phyloP scores from a whole-genome alignment of 2,888 invertebrate species.

The Ganaspis brasiliensis region DNA sequence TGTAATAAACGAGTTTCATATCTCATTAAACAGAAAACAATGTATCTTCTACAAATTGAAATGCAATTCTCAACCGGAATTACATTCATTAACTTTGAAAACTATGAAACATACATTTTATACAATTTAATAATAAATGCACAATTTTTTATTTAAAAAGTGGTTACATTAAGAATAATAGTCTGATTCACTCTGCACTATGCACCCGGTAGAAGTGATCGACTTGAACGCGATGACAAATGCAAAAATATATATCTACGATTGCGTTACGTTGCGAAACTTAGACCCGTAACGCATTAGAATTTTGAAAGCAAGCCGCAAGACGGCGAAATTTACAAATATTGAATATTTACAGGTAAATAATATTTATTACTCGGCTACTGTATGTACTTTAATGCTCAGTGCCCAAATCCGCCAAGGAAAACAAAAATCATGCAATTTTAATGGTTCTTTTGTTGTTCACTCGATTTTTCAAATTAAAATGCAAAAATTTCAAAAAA shows the following conservation, averaged over 20 bases:
- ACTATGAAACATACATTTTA: constrained; percentile 3
- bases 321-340: constrained; percentile 50
- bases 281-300: constrained; percentile 2
- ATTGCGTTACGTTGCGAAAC: constrained; percentile 24
- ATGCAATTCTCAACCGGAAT: too few relatives aligned
- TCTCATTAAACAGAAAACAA: not conserved
- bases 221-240: constrained; percentile 26
- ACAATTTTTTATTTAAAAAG: not conserved
- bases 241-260: not conserved
- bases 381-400: constrained; percentile 44
- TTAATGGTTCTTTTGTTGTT: not conserved
- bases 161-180: constrained; percentile 14
- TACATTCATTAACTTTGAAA: not conserved
- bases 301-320: constrained; percentile 28
- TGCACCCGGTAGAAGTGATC: constrained; percentile 23
- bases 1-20: constrained; percentile 19
- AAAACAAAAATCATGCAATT: not conserved
- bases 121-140: not conserved
- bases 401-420: constrained; percentile 27
- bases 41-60: not conserved
- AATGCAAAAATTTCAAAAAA: not conserved
- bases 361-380: constrained; percentile 59
- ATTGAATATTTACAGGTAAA: constrained; percentile 57
- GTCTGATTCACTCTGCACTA: constrained; percentile 29
- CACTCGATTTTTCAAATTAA: not conserved